Evolutionary conservation across 2,888 invertebrate species (phyloP).

Genomic region (Nycteola revayana): DNA sequence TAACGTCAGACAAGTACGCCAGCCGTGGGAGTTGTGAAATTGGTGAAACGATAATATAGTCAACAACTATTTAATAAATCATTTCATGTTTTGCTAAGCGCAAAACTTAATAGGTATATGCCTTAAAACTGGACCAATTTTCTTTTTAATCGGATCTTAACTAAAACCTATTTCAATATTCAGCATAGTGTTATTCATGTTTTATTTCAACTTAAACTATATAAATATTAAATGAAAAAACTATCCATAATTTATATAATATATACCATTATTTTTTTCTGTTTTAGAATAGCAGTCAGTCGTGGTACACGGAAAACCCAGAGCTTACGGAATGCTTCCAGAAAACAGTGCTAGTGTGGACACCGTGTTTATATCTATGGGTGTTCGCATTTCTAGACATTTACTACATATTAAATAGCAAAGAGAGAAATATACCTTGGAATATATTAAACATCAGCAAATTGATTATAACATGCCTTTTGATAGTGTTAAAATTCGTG

Average conservation of each 20-base stretch:
- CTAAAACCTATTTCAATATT: background rate
- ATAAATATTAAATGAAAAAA: background rate
- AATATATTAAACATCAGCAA: conserved; percentile 87
- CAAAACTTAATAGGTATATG: background rate
- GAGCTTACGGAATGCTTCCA: conserved; percentile 96
- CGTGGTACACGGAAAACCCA: conserved; percentile 92
- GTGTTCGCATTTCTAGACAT: conserved; percentile 87
- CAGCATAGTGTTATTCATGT: background rate
- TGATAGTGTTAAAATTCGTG: conserved; percentile 85
- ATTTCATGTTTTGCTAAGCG: no score
- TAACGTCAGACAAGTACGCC: no score
- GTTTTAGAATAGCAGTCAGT: conserved; percentile 87
- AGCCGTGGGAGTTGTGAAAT: no score
- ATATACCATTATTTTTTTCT: conserved; percentile 13
- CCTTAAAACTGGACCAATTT: background rate
- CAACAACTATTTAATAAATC: no score
- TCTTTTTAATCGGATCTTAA: background rate
- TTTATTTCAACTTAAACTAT: background rate
- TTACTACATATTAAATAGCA: conserved; percentile 88
- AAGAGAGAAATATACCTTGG: conserved; percentile 90
- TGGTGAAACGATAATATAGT: no score
- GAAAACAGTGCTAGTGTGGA: conserved; percentile 94
- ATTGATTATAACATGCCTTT: conserved; percentile 83
- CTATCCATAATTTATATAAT: conserved; percentile 2
- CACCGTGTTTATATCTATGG: conserved; percentile 93